Evolutionary conservation across 2,888 invertebrate species (phyloP).

Genomic region (Cyclophora punctaria): DNA sequence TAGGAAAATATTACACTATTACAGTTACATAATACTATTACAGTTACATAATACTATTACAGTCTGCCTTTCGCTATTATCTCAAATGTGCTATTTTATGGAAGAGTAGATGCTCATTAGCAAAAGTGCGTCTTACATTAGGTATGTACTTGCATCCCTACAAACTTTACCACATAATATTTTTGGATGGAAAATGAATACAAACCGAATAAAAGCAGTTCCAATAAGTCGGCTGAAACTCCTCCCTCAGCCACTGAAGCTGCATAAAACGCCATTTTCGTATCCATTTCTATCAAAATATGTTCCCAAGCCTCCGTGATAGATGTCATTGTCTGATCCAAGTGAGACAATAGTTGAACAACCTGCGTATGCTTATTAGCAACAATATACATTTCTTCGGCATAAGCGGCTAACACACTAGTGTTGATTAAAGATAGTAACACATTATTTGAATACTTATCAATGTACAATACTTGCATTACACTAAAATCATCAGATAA

Average conservation of each 20-base stretch:
- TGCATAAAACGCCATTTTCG: conserved; percentile 92
- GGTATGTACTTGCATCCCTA: neutral
- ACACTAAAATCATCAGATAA: conserved; percentile 82
- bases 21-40: no score
- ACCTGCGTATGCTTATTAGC: conserved; percentile 85
- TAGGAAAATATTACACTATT: no score
- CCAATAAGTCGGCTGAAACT: conserved; percentile 92
- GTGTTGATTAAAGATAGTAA: conserved; percentile 71
- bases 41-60: no score
- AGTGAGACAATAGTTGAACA: conserved; percentile 78
- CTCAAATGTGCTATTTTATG: no score
- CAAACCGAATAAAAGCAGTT: conserved; percentile 88
- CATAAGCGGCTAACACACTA: conserved; percentile 77
- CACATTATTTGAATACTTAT: conserved; percentile 63
- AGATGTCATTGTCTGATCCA: conserved; percentile 85
- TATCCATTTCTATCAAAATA: conserved; percentile 94
- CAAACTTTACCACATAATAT: neutral
- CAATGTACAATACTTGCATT: conserved; percentile 78
- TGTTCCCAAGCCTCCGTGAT: conserved; percentile 96
- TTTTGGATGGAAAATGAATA: conserved; percentile 1
- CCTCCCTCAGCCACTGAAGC: conserved; percentile 85
- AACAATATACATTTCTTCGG: conserved; percentile 81
- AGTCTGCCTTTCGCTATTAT: no score
- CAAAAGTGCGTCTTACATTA: no score
- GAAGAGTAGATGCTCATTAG: conserved; percentile 1